Base-by-base conservation (phyloP, 2,888 invertebrate species). In the Gastracanthus pulcherrimus region DNA sequence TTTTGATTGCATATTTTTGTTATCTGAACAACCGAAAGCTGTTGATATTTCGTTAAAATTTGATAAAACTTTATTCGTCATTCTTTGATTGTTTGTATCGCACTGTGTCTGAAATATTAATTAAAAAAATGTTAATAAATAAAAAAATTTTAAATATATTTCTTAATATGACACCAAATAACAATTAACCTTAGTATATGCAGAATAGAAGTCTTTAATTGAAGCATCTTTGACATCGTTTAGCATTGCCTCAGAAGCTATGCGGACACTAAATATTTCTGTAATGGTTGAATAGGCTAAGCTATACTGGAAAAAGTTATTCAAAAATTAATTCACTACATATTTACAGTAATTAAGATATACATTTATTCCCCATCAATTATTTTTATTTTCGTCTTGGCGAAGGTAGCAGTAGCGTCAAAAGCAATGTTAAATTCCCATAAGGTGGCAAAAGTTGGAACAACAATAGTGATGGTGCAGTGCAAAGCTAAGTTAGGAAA, bases 171-270 rank as follows among this genome's bases (percentile, higher is more conserved):
- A 34, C n/a, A 26, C 7, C 36, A 34, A 0, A 19, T 5, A 13
- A 23, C n/a, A 19, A 0, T n/a, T 29, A n/a, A 77, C 77, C 70
- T 62, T 9, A 48, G 13, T 13, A 23, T 77, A 77, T 26, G 48
- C 45, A 0, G 9, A 51, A 26, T 60, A 51, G 26, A 77, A 77
- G 9, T 70, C 41, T 23, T 26, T 29, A 19, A 7, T 51, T 26
- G 48, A 36, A 7, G 36, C 13, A 41, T 23, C 26, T 11, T 34
- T 19, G 3, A 31, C 13, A 60, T 62, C 26, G 0, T 62, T 31
- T 4, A 51, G 6, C 62, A 77, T 36, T 6, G 77, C 70, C n/a
- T 70, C 62, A 34, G 36, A 51, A 62, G 77, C 77, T 19, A 77
- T 16, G 6, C 48, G 60, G n/a, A 70, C n/a, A 26, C 70, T 26